phyloP scores from a whole-genome alignment of 2,797 vertebrate genomes.

The Gephyroberyx darwinii region DNA sequence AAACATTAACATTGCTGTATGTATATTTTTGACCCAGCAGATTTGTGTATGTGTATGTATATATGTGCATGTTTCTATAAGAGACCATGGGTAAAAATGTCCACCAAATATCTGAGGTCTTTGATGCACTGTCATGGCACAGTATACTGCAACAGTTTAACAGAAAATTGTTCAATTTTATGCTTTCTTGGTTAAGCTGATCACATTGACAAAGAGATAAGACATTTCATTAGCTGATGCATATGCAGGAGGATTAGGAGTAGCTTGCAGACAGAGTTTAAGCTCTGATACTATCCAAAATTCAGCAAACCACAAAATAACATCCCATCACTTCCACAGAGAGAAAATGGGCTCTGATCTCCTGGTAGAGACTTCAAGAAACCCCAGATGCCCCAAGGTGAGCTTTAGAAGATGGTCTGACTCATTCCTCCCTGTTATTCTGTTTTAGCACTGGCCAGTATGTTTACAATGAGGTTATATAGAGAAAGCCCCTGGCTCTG shows the following conservation, averaged over 20 bases:
- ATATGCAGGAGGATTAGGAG: slow-evolving; percentile 2
- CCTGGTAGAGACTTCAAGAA: slow-evolving; percentile 94
- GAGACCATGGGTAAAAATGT: no score
- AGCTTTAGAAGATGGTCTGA: slow-evolving; percentile 59
- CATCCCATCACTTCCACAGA: slow-evolving; percentile 75
- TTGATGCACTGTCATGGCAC: background rate
- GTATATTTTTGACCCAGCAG: no score
- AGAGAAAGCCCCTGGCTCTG: slow-evolving; percentile 24
- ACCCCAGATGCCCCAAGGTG: slow-evolving; percentile 93
- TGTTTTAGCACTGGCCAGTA: slow-evolving; percentile 6
- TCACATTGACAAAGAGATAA: background rate
- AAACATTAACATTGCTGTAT: no score
- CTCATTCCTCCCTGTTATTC: slow-evolving; percentile 26
- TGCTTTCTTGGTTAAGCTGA: background rate
- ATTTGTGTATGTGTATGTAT: no score
- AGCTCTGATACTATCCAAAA: slow-evolving; percentile 5
- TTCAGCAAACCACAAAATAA: slow-evolving; percentile 39
- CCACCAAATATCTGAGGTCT: background rate
- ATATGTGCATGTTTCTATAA: no score
- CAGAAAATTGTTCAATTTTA: background rate
- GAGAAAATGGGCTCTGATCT: slow-evolving; percentile 94
- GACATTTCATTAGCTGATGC: slow-evolving; percentile 6
- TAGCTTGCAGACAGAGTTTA: slow-evolving; percentile 19
- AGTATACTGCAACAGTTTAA: background rate
- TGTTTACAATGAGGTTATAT: slow-evolving; percentile 32